Base-by-base conservation (phyloP, 1,140 invertebrate species). In the Drosophila arawakana region DNA sequence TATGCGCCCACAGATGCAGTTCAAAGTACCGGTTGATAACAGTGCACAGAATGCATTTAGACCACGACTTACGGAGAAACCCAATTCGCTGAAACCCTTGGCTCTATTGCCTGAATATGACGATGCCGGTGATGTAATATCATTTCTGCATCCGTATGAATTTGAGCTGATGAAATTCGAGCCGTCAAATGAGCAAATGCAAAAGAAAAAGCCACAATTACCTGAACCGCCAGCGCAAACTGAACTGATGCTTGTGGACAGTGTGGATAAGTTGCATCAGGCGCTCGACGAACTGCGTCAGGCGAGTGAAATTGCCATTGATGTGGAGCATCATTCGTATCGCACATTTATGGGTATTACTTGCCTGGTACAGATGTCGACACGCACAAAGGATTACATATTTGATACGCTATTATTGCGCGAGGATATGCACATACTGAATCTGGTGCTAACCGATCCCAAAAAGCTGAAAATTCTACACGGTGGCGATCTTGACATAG, bases 311-410 rank as follows among this genome's bases (percentile, higher is more conserved):
- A 95, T 99, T 76, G 96, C 97, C 34, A 94, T 98, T 13, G 98
- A 99, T 95, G 93, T 98, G 46, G 97, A 98, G 94, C 96, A 97
- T 93, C 97, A 98, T 92, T 96, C 95, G 1, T 98, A 97, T 84
- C 93, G 97, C 69, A 95, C 95, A 4, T 98, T 96, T 85, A 95
- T 95, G 94, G 98, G 96, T 9, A 96, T 96, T 44, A 98, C 98
- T 0, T 99, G 98, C 92, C 93, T 99, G 0, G 96, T 99, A 92
- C 99, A 99, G 93, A 97, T 99, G 80, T 98, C 98, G 1, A 98
- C 98, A 0, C 81, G 94, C 39, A 93, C 95, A 21, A 95, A 95
- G 13, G 99, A 99, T 93, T 99, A 97, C 91, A 94, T 99, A 7
- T 94, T 99, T 30, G 99, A 99, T 92, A 96, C 98, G 0, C 92